Percentiles rank a stretch among this genome's conserved stretches.
Conservation (phyloP, 2,888 invertebrate species). For the Pyrochroa serraticornis region DNA sequence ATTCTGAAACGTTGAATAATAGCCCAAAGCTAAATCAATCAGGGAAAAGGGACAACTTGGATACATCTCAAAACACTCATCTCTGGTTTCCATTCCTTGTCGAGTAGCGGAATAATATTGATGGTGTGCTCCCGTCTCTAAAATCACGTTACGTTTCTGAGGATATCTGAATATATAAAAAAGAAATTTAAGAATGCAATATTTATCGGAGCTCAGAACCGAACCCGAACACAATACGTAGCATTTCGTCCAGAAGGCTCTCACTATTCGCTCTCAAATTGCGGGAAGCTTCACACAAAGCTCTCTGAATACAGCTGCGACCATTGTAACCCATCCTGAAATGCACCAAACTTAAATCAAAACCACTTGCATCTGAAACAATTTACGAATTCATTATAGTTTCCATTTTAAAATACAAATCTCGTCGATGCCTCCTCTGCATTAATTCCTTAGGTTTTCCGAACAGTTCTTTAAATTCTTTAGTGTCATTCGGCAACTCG, state of each 20-base stretch:
- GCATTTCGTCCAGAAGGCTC: conserved; percentile 73
- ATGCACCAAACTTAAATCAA: neutral
- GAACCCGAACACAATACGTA: conserved; percentile 73
- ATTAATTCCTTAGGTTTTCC: conserved; percentile 56
- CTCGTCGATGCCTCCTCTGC: conserved; percentile 68
- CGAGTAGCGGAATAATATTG: conserved; percentile 69
- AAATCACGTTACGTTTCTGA: neutral
- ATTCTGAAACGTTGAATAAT: conserved; percentile 38
- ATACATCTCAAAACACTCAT: conserved; percentile 62
- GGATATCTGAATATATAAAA: conserved; percentile 20
- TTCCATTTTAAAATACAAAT: conserved; percentile 73
- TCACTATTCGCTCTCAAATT: conserved; percentile 62
- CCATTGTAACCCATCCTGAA: conserved; percentile 76
- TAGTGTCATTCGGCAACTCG: conserved; percentile 71
- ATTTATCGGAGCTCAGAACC: neutral
- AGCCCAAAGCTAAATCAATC: conserved; percentile 72
- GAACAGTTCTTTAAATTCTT: conserved; percentile 31
- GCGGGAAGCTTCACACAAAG: conserved; percentile 74
- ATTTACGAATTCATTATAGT: conserved; percentile 73
- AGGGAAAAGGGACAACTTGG: conserved; percentile 72
- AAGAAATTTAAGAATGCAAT: neutral
- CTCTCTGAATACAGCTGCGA: conserved; percentile 70
- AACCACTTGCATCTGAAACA: neutral
- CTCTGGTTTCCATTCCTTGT: conserved; percentile 52
- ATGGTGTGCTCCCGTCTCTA: conserved; percentile 56